Evolutionary conservation across 2,797 vertebrate genomes (phyloP), one percentile per base, ranked within the genome.

Genomic region (Peromyscus nudipes): DNA sequence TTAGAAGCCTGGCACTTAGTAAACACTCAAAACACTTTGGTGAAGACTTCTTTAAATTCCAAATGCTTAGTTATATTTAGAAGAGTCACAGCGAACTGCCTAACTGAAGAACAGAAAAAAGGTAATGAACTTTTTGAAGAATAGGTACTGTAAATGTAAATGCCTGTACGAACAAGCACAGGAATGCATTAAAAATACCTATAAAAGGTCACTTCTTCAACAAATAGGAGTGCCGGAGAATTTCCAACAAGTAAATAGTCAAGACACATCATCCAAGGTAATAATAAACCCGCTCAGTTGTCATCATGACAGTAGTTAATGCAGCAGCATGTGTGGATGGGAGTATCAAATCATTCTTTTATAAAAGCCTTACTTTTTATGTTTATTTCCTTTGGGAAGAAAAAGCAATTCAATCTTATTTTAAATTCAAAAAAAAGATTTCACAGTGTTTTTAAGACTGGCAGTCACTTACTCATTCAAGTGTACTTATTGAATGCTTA

Each of bases 331-430:
- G 46, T 93, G n/a, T 73, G 43, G 62, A 93, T 91, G 49, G 19
- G 27, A 25, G 11, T 90, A 86, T 97, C 73, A 91, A 96, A 91
- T 92, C 0, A 55, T 95, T 93, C 89, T 43, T 76, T 94, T 89
- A 95, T 86, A 85, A 92, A 87, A 83, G 23, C 71, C 81, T 92
- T 92, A 90, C 65, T 95, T 97, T 96, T 93, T 89, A 81, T 96
- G 55, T 89, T 95, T 97, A 92, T 97, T 97, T 96, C 88, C 88
- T 96, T 96, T 96, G 85, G 55, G 37, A 94, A 92, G 69, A 85
- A 92, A 96, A 95, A 93, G 34, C 64, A 97, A 94, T 90, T 97
- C 37, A 75, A 91, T 93, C 46, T 96, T 95, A 91, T 91, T 97
- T 96, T 95, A 96, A 95, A 69, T 73, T 52, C 52, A 52, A 52